Conservation (phyloP, 2,113 vertebrate genomes). For the Catharus minimus region DNA sequence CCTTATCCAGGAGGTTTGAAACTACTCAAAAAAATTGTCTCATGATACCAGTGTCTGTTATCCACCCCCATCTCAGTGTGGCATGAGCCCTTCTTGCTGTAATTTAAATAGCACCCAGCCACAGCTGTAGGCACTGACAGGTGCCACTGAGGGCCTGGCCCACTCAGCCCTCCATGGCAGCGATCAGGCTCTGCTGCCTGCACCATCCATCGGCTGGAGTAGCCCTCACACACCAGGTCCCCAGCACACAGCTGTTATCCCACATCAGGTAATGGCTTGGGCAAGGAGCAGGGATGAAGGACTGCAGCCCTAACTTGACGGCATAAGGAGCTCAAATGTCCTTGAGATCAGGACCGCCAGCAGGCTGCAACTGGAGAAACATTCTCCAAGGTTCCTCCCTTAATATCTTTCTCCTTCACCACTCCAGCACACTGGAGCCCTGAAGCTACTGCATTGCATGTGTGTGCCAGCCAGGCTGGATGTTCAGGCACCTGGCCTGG, state of each 20-base stretch:
- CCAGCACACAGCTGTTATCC: rapidly evolving
- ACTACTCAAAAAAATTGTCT: no score
- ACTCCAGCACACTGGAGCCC: background rate
- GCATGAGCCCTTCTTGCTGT: background rate
- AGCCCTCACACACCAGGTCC: background rate
- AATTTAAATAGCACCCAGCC: background rate
- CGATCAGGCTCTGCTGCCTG: background rate
- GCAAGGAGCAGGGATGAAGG: background rate
- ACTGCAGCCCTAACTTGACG: background rate
- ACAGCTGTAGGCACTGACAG: background rate
- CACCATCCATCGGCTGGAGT: background rate
- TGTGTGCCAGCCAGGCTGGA: rapidly evolving
- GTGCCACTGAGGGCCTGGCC: background rate
- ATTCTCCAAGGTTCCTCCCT: background rate
- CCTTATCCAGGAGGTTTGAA: background rate
- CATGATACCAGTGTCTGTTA: background rate
- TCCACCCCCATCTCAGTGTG: rapidly evolving
- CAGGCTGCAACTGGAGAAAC: background rate
- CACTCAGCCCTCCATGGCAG: background rate
- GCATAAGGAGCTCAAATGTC: background rate
- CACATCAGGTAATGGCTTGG: rapidly evolving
- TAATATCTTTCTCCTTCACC: background rate
- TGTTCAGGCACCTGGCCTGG: rapidly evolving
- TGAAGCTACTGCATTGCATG: rapidly evolving
- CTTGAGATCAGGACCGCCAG: background rate